Conservation (phyloP, 2,888 invertebrate species). For the Chymomyza procnemis region DNA sequence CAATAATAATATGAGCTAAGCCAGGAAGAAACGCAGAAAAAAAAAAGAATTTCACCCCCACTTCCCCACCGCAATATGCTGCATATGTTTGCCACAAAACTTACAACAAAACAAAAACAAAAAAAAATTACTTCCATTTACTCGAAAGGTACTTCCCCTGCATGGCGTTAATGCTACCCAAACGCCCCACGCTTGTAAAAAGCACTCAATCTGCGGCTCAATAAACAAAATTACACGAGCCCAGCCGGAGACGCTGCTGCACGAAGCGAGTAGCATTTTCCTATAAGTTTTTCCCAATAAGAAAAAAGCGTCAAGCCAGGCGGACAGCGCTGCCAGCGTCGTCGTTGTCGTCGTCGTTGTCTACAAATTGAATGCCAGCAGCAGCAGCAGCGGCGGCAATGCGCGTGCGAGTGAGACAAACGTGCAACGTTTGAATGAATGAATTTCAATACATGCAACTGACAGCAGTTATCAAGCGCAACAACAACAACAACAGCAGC, state of each 20-base stretch:
- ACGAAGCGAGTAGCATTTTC: constrained; percentile 51
- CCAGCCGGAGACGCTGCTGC: constrained; percentile 20
- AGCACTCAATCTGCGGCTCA: constrained; percentile 63
- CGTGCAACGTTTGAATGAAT: constrained; percentile 61
- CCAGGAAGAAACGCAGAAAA: too few relatives aligned
- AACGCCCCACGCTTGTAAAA: constrained; percentile 1
- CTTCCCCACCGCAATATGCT: not conserved
- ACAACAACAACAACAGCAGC: constrained; percentile 18
- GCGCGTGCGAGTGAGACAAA: constrained; percentile 35
- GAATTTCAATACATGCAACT: constrained; percentile 75
- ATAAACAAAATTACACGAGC: constrained; percentile 39
- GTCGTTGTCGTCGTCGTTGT: constrained; percentile 32
- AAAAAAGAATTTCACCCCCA: too few relatives aligned
- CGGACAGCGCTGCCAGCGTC: constrained; percentile 14
- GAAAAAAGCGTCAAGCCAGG: constrained; percentile 55
- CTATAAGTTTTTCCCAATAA: constrained; percentile 73
- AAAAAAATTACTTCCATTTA: not conserved
- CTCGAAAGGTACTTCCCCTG: not conserved
- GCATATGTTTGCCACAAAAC: constrained; percentile 25
- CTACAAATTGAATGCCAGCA: constrained; percentile 49
- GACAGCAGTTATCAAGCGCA: constrained; percentile 60
- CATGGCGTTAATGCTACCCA: not conserved
- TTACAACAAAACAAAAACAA: not conserved
- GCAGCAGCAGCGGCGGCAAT: constrained; percentile 22
- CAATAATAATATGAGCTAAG: constrained; percentile 51